Evolutionary conservation across 37 sponge, comb jelly and placozoan genomes (phyloP).

Genomic region (Tethya wilhelma): DNA sequence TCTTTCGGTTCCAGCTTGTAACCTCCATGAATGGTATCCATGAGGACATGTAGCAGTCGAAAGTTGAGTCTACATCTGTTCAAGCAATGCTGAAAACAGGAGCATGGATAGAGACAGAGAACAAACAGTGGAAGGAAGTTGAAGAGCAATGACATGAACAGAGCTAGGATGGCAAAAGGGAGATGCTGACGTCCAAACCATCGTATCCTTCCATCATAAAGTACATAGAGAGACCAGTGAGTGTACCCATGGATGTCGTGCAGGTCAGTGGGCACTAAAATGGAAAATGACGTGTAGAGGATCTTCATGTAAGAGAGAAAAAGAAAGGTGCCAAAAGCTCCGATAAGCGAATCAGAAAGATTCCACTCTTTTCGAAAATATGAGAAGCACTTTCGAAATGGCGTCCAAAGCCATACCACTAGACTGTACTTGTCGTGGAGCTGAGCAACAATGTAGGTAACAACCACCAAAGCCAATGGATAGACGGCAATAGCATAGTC

Average conservation of each 20-base stretch:
- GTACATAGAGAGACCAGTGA: neutral
- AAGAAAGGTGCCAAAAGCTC: slow-evolving; percentile 9
- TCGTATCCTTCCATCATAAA: neutral
- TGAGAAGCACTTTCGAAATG: neutral
- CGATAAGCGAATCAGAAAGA: neutral
- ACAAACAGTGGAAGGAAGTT: slow-evolving; percentile 1
- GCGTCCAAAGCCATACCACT: neutral
- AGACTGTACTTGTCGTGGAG: slow-evolving; percentile 3
- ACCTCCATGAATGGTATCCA: slow-evolving; percentile 12
- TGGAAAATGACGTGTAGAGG: neutral
- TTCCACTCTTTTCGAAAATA: neutral
- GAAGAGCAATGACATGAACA: neutral
- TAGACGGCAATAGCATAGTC: slow-evolving; percentile 7
- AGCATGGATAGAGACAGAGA: slow-evolving; percentile 17
- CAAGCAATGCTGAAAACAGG: slow-evolving; percentile 2
- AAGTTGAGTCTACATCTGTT: neutral
- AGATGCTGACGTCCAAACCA: neutral
- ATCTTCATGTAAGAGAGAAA: slow-evolving; percentile 11
- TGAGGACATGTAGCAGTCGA: slow-evolving; percentile 2
- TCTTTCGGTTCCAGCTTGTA: slow-evolving; percentile 4
- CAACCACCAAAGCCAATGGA: neutral
- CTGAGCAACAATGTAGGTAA: slow-evolving; percentile 7
- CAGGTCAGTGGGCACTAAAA: too few relatives aligned
- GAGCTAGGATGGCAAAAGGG: slow-evolving; percentile 20
- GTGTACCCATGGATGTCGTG: neutral